Evolutionary conservation across 2,113 vertebrate species (phyloP), one percentile per base, ranked within the genome.

Genomic region (Colius striatus): DNA sequence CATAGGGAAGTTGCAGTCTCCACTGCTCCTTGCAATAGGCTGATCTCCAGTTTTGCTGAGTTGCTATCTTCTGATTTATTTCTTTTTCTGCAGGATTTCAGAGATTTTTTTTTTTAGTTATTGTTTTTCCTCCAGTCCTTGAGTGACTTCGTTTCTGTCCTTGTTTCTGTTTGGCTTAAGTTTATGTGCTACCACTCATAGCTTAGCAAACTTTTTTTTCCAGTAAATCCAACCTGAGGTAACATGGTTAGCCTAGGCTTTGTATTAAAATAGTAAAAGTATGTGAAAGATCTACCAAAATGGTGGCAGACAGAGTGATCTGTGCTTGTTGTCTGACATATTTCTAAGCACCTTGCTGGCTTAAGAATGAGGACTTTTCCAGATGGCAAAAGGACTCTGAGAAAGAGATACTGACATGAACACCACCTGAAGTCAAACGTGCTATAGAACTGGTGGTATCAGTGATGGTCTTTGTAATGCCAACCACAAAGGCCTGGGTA

Each of bases 61-160:
- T 60, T 86, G 63, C 5, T 66, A 11, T 67, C n/a, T 86, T 95
- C 34, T 36, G 25, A 62, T 70, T 71, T 41, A 13, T 29, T 84
- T 70, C 71, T 61, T 65, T 38, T 8, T 65, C 9, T 13, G 68
- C 10, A n/a, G 58, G 7, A 26, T 88, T 91, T 94, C 61, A 93
- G 60, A 62, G 8, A 6, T 66, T 66, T 61, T 70, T 66, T 61
- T 70, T 66, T 92, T 70, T 22, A 47, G 15, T 66, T 81, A 51
- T 50, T 85, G 54, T 25, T 88, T 76, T 93, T 55, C 43, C 25
- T 27, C 45, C 30, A 85, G 47, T 73, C 15, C 36, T 34, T 43
- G 32, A 67, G 26, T 90, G 68, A 51, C n/a, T 89, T 93, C 34
- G 81, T 9, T 93, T 92, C 55, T 81, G 43, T 48, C 75, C 65